Evolutionary conservation across 2,888 invertebrate genomes (phyloP).

Genomic region (Drosophila atripex): DNA sequence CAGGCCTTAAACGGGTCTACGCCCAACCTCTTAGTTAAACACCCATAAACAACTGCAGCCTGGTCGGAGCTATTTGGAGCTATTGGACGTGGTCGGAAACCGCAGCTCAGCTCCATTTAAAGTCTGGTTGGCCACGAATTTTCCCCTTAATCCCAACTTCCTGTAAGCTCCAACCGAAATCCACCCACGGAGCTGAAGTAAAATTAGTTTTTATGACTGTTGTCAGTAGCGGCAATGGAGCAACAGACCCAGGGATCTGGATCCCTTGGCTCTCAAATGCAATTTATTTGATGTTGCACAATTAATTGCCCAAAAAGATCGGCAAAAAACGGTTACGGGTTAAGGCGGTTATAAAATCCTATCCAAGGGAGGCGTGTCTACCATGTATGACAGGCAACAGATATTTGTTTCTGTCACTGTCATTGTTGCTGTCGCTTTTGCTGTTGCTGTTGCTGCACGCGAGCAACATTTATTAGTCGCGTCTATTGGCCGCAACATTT

Average conservation of each 20-base stretch:
- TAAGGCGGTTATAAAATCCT: constrained; percentile 26
- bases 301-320: constrained; percentile 68
- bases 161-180: constrained; percentile 32
- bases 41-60: constrained; percentile 40
- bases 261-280: constrained; percentile 58
- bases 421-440: constrained; percentile 41
- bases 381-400: constrained; percentile 53
- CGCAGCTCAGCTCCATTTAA: constrained; percentile 21
- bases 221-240: constrained; percentile 46
- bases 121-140: constrained; percentile 27
- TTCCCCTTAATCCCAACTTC: constrained; percentile 24
- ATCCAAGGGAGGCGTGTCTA: constrained; percentile 2
- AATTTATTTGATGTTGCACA: constrained; percentile 78
- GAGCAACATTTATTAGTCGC: constrained; percentile 67
- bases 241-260: constrained; percentile 19
- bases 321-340: constrained; percentile 13
- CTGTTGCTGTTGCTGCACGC: constrained; percentile 41
- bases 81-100: constrained; percentile 33
- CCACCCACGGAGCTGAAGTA: constrained; percentile 42
- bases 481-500: constrained; percentile 68
- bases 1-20: constrained; percentile 19
- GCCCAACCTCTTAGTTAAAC: constrained; percentile 25
- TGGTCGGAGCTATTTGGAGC: neutral
- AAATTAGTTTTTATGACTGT: constrained; percentile 73
- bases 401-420: constrained; percentile 54